Evolutionary conservation across 37 sponge, comb jelly and placozoan species (phyloP).

Genomic region (Beroe forskalii): DNA sequence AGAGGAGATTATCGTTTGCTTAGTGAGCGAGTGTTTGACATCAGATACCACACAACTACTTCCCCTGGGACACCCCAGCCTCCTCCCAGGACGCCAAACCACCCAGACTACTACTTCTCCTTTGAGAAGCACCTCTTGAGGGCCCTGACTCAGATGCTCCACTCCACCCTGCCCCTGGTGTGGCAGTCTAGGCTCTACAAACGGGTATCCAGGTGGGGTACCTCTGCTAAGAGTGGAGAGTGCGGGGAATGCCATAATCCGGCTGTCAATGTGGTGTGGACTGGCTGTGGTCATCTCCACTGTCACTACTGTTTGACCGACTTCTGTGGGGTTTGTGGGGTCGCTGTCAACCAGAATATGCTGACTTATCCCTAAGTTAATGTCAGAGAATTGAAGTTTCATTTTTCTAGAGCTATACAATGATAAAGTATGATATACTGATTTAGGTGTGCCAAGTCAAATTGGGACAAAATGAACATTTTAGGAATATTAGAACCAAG

Average conservation of each 20-base stretch:
- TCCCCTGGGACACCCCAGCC: neutral
- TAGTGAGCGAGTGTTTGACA: neutral
- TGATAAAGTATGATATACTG: too few relatives aligned
- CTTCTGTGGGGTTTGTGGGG: slow-evolving; percentile 30
- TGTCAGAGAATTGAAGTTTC: too few relatives aligned
- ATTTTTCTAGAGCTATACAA: too few relatives aligned
- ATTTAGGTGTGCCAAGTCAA: too few relatives aligned
- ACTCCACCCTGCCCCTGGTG: slow-evolving; percentile 14
- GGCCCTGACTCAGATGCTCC: slow-evolving; percentile 25
- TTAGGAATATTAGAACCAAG: too few relatives aligned
- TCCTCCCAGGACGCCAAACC: neutral
- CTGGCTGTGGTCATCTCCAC: slow-evolving; percentile 61
- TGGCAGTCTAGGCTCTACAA: slow-evolving; percentile 13
- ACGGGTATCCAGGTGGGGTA: neutral
- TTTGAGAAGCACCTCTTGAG: slow-evolving; percentile 48
- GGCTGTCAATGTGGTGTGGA: slow-evolving; percentile 38
- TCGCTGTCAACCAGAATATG: neutral
- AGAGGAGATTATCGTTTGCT: slow-evolving; percentile 13
- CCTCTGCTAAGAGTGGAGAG: neutral
- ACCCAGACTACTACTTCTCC: slow-evolving; percentile 18
- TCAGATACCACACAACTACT: neutral
- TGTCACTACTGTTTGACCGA: slow-evolving; percentile 48
- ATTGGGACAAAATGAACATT: too few relatives aligned
- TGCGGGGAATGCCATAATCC: slow-evolving; percentile 14
- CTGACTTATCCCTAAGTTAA: slow-evolving; percentile 16